phyloP scores from a whole-genome alignment of 2,113 vertebrate genomes.

The Otocyon megalotis region DNA sequence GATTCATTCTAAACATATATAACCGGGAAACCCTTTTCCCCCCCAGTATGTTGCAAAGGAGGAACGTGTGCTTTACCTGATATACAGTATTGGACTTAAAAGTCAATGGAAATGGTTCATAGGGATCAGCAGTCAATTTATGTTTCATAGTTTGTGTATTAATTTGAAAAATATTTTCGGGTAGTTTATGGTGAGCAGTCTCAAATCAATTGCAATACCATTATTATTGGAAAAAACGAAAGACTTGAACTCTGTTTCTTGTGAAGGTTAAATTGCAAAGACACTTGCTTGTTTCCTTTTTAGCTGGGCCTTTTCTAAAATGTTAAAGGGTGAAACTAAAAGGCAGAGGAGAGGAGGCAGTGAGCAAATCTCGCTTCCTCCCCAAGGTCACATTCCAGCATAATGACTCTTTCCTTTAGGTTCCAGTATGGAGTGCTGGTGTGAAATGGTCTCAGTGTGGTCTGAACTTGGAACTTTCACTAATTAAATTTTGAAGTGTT shows the following conservation, averaged over 20 bases:
- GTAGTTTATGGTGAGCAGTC: conserved; percentile 58
- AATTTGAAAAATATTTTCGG: conserved; percentile 74
- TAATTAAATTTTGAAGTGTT: conserved; percentile 83
- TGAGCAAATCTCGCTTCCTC: conserved; percentile 19
- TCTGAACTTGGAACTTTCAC: conserved; percentile 82
- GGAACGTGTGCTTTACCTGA: conserved; percentile 57
- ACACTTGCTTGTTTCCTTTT: background rate
- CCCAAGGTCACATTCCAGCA: conserved; percentile 64
- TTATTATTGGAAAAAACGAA: conserved; percentile 64
- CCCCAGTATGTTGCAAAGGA: background rate
- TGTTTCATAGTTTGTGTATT: conserved; percentile 63
- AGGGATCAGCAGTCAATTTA: conserved; percentile 55
- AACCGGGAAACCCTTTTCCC: background rate
- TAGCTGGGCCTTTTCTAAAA: conserved; percentile 38
- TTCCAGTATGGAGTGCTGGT: conserved; percentile 39
- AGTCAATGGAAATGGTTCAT: conserved; percentile 65
- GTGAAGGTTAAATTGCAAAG: conserved; percentile 63
- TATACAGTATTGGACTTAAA: conserved; percentile 59
- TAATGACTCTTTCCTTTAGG: conserved; percentile 40
- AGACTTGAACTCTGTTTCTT: conserved; percentile 40
- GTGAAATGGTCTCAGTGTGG: conserved; percentile 75
- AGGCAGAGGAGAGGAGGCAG: background rate
- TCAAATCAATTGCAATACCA: conserved; percentile 58
- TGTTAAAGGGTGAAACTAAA: background rate
- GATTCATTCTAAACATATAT: conserved; percentile 73